These are phyloP conservation scores for Indri indri DNA, from an alignment of 2,113 vertebrate genomes.

Conservation along the genomic window DNA sequence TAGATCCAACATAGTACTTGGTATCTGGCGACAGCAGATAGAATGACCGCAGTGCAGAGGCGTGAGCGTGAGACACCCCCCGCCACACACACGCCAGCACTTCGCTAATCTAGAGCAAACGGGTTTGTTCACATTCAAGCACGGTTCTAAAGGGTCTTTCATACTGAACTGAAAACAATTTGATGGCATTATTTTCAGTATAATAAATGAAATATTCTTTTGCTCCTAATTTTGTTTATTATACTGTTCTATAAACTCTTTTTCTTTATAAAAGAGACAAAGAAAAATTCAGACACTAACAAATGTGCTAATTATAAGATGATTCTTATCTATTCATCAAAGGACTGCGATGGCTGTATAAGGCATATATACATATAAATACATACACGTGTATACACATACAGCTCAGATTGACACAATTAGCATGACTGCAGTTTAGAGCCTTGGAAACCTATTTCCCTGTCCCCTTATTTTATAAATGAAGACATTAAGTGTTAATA, in stretches of 20 bases:
- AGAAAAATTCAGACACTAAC: background rate
- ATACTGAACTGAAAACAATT: background rate
- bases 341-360: background rate
- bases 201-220: background rate
- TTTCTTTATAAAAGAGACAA: background rate
- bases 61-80: background rate
- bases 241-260: background rate
- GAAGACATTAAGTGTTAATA: background rate
- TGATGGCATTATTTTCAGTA: background rate
- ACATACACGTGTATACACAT: background rate
- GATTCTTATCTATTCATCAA: background rate
- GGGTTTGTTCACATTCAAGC: background rate
- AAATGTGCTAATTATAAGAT: background rate
- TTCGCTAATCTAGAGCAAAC: background rate
- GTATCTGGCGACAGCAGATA: background rate
- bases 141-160: background rate
- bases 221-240: constrained; percentile 5
- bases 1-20: background rate
- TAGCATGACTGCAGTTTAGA: background rate
- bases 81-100: background rate
- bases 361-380: background rate
- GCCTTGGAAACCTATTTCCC: background rate
- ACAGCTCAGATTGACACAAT: background rate
- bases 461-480: background rate
- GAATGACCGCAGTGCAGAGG: background rate